phyloP scores from a whole-genome alignment of 1,140 invertebrate genomes.

The Polypedilum vanderplanki region DNA sequence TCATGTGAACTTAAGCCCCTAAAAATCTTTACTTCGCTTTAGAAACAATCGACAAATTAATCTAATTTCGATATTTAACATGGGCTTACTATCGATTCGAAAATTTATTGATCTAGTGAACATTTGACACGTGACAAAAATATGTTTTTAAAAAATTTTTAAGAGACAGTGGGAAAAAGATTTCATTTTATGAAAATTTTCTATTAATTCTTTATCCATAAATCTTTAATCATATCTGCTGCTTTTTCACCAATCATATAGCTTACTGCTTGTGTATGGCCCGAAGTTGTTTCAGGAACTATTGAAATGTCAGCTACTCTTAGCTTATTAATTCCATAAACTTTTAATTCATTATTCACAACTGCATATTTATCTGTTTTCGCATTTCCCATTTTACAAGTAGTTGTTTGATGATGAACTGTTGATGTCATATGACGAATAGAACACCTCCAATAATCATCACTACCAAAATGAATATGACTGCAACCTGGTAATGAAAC shows the following conservation, averaged over 20 bases:
- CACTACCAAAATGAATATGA: conserved; percentile 34
- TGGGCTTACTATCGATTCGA: background rate
- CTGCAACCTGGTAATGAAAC: background rate
- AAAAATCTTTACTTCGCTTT: background rate
- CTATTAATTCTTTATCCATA: conserved; percentile 35
- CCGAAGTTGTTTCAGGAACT: conserved; percentile 52
- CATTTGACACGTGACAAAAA: background rate
- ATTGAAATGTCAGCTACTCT: conserved; percentile 53
- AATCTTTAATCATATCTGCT: conserved; percentile 45
- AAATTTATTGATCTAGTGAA: background rate
- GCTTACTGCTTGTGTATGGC: conserved; percentile 47
- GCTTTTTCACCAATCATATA: conserved; percentile 48
- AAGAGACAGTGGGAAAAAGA: no score
- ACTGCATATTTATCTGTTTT: conserved; percentile 39
- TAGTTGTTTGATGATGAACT: conserved; percentile 43
- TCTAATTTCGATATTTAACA: conserved; percentile 2
- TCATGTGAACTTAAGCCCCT: no score
- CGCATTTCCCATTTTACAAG: conserved; percentile 43
- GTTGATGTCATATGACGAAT: conserved; percentile 35
- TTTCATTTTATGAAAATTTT: no score
- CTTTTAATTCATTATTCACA: conserved; percentile 48
- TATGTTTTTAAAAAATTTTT: no score
- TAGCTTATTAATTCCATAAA: conserved; percentile 50
- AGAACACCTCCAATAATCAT: conserved; percentile 39
- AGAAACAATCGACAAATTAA: background rate